Conservation (phyloP, 1,140 invertebrate genomes). For the Pachypsylla venusta region DNA sequence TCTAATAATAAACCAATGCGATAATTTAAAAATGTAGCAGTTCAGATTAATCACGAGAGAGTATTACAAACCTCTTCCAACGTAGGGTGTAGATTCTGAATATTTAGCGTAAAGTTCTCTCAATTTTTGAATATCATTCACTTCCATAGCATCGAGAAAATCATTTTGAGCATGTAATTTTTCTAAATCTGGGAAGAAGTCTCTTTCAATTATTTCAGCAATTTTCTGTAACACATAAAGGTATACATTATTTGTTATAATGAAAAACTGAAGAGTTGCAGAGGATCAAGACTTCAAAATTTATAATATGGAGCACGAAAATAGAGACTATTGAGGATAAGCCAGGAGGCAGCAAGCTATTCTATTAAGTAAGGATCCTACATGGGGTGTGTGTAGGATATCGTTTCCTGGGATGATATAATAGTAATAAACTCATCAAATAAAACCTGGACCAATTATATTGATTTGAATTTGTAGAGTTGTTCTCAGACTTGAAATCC, state of each 20-base stretch:
- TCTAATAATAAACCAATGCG: too few species aligned
- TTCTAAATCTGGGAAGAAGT: constrained; percentile 92
- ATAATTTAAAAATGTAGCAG: too few species aligned
- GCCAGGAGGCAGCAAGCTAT: neutral
- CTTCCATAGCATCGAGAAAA: constrained; percentile 77
- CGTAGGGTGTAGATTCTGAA: constrained; percentile 41
- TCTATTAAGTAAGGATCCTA: too few species aligned
- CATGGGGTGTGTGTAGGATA: too few species aligned
- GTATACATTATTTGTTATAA: neutral
- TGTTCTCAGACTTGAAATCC: neutral
- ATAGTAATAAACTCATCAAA: too few species aligned
- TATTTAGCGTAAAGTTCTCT: constrained; percentile 78
- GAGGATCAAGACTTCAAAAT: neutral
- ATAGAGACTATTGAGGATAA: neutral
- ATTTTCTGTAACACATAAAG: constrained; percentile 45
- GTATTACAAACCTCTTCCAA: constrained; percentile 45
- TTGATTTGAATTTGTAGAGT: neutral
- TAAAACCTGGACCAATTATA: neutral
- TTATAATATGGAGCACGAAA: neutral
- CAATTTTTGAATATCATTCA: constrained; percentile 74
- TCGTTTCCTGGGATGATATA: too few species aligned
- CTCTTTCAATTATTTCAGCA: constrained; percentile 88
- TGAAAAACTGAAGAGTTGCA: neutral
- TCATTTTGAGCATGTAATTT: constrained; percentile 86
- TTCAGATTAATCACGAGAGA: too few species aligned